Conservation (phyloP, 2,113 vertebrate species). For the Hypomesus transpacificus region DNA sequence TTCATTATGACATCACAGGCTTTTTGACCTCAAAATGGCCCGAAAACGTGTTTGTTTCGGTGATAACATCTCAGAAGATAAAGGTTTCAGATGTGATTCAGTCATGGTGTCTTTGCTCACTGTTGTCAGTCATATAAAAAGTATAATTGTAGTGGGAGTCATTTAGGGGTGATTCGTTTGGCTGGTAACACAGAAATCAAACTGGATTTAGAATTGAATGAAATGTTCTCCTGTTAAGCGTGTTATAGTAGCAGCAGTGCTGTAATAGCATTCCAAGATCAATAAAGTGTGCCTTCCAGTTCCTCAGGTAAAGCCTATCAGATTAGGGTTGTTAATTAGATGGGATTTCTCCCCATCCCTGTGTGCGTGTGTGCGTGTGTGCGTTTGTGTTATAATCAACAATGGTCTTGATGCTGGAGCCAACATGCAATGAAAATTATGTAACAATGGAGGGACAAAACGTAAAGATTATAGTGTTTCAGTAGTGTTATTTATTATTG, state of each 20-base stretch:
- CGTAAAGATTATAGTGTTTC: conserved; percentile 18
- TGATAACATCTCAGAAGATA: neutral
- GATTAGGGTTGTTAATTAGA: conserved; percentile 30
- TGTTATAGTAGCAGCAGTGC: neutral
- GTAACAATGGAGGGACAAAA: conserved; percentile 16
- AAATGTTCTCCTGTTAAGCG: neutral
- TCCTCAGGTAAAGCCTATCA: conserved; percentile 27
- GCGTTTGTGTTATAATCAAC: conserved; percentile 19
- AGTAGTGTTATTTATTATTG: conserved; percentile 21
- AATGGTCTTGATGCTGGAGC: conserved; percentile 39
- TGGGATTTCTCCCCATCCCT: conserved; percentile 8
- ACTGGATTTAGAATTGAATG: conserved; percentile 28
- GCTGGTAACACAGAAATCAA: conserved; percentile 3
- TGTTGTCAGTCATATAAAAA: neutral
- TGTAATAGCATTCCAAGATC: conserved; percentile 31
- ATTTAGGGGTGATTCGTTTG: conserved; percentile 9
- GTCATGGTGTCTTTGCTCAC: neutral
- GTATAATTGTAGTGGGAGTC: neutral
- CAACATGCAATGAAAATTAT: conserved; percentile 13
- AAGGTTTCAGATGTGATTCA: neutral
- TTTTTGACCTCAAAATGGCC: neutral
- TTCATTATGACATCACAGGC: neutral
- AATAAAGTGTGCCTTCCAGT: conserved; percentile 29
- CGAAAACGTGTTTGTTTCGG: neutral
- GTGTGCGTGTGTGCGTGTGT: conserved; percentile 16